Evolutionary conservation across 2,797 vertebrate genomes (phyloP), one percentile per base, ranked within the genome.

Genomic region (Macroramphosus scolopax): DNA sequence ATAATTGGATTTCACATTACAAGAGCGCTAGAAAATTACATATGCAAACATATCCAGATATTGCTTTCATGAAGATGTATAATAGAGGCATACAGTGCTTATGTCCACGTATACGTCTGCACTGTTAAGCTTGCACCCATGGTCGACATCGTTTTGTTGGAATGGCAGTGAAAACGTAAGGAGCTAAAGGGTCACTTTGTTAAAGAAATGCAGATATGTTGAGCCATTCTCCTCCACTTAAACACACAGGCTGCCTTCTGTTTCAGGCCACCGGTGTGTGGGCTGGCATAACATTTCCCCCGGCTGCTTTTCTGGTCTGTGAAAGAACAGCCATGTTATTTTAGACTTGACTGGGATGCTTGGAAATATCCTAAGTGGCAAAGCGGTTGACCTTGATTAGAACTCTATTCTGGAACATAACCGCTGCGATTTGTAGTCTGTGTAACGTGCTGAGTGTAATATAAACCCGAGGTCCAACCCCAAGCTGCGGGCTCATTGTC

Each of bases 261-360:
- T 63, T 36, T 17, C 15, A 16, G 30, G 17, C 33, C 38, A 17
- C 16, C 16, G 59, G 51, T 47, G 44, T 66, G 65, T 71, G 68
- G 34, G 46, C 31, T 63, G 43, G 42, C 33, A 51, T 29, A 39
- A 34, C 34, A 33, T 63, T 63, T 72, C n/a, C 39, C 32, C 38
- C 37, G 31, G 28, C 43, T 73, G 38, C 38, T n/a, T 53, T 41
- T 46, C 45, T 45, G 47, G 53, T 43, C 44, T 30, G 40, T 36
- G 37, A 53, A 10, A 52, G 36, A 57, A 34, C 44, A 73, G 50
- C 5, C 43, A 9, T 39, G 46, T 51, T 73, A 75, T 80, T 78
- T 75, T 61, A 61, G 39, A 37, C 26, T 11, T 28, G 15, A 46
- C 35, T 32, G 16, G 5, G 53, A 54, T n/a, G 42, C 45, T 38